Evolutionary conservation across 2,113 vertebrate species (phyloP).

Genomic region (Sinocyclocheilus anophthalmus): DNA sequence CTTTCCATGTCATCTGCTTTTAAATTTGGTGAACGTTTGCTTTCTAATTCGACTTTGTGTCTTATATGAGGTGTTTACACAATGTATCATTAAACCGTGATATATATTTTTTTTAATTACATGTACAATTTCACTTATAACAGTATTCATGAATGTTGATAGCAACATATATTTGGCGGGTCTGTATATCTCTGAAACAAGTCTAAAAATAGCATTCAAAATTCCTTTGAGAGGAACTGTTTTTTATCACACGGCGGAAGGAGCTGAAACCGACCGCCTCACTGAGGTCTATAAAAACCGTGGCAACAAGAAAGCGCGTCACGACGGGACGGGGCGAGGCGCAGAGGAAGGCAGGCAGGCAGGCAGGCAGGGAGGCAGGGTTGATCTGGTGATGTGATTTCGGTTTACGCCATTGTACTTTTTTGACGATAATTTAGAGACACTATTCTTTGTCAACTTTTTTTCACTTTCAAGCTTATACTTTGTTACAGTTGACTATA

Average conservation of each 20-base stretch:
- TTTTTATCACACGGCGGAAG: conserved; percentile 61
- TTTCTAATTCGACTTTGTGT: neutral
- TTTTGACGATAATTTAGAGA: neutral
- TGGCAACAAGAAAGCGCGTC: rapidly evolving
- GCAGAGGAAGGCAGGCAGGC: neutral
- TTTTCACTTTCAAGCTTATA: neutral
- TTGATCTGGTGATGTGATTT: conserved; percentile 19
- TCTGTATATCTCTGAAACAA: neutral
- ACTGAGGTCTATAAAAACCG: conserved; percentile 56
- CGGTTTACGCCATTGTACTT: neutral
- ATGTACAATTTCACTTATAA: neutral
- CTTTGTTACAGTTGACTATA: neutral
- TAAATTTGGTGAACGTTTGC: neutral
- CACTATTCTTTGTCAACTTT: neutral
- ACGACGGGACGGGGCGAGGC: conserved; percentile 16
- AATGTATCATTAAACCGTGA: neutral
- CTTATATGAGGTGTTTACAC: neutral
- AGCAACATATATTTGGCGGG: neutral
- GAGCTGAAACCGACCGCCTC: conserved; percentile 5
- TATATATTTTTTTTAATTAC: neutral
- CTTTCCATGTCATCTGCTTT: neutral
- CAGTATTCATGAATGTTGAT: neutral
- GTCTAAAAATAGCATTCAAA: neutral
- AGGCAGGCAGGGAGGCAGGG: too few species aligned
- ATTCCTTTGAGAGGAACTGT: conserved; percentile 50